Conservation (phyloP, 2,113 vertebrate species). For the Vimba vimba region DNA sequence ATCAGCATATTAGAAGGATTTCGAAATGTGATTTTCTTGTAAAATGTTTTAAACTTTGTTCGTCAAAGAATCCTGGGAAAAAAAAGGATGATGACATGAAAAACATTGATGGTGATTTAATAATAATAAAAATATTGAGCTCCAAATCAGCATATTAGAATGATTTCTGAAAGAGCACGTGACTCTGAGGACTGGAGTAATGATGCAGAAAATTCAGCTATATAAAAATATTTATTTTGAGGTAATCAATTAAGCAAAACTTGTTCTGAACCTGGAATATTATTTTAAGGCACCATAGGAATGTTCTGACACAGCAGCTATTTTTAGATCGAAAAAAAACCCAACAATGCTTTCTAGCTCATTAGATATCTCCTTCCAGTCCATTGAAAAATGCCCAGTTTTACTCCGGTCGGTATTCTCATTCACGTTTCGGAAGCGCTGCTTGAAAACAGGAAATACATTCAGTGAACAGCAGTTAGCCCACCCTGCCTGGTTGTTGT, state of each 20-base stretch:
- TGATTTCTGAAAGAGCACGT: not conserved
- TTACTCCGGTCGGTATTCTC: slow-evolving; percentile 33
- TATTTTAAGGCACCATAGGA: not conserved
- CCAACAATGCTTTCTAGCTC: not conserved
- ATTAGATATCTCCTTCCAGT: not conserved
- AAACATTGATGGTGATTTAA: too few species aligned
- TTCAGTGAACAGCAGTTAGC: slow-evolving; percentile 35
- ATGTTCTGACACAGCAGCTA: not conserved
- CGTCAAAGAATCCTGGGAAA: too few species aligned
- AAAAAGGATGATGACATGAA: too few species aligned
- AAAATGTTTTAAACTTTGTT: too few species aligned
- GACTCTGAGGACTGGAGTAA: not conserved
- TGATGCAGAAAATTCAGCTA: not conserved
- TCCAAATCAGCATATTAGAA: not conserved
- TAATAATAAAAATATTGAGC: not conserved
- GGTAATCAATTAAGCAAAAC: not conserved
- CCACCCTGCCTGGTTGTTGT: slow-evolving; percentile 44
- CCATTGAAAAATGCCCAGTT: slow-evolving; percentile 41
- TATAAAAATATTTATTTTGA: not conserved
- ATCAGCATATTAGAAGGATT: not conserved
- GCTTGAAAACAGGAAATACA: slow-evolving; percentile 66
- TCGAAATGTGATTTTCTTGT: too few species aligned
- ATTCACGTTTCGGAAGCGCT: slow-evolving; percentile 60
- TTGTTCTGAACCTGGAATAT: not conserved
- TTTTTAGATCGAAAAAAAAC: not conserved